Percentiles rank a stretch among this genome's conserved stretches.
Evolutionary conservation across 2,113 vertebrate genomes (phyloP).

Genomic region (Limanda limanda): DNA sequence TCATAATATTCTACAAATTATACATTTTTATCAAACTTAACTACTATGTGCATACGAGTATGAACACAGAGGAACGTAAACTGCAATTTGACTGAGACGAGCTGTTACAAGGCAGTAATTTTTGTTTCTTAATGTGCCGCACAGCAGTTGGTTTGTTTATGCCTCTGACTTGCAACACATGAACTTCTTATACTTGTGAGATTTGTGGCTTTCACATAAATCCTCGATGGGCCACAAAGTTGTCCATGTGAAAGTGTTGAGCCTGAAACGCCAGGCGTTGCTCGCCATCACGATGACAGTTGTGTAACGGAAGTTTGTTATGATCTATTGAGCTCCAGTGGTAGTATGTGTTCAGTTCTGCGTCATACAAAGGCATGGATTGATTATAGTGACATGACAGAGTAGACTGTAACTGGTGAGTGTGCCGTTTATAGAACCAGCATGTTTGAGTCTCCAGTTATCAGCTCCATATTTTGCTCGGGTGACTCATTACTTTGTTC

Average conservation of each 20-base stretch:
- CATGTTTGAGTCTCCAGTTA: not conserved
- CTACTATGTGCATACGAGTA: not conserved
- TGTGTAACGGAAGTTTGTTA: not conserved
- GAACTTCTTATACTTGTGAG: constrained; percentile 19
- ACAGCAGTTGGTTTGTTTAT: not conserved
- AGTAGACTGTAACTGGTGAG: not conserved
- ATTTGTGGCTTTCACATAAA: constrained; percentile 26
- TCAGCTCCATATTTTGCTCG: not conserved
- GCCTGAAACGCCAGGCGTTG: not conserved
- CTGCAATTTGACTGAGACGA: not conserved
- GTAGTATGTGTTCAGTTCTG: not conserved
- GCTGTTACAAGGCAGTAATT: not conserved
- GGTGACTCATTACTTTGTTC: not conserved
- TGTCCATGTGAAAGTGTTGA: not conserved
- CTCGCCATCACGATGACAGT: not conserved
- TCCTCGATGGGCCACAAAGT: not conserved
- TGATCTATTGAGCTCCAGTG: not conserved
- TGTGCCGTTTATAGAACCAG: not conserved
- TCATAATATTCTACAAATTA: too few species aligned
- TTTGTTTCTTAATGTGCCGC: not conserved
- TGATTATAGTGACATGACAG: not conserved
- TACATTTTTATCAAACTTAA: too few species aligned
- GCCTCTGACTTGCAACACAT: not conserved
- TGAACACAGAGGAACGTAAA: not conserved
- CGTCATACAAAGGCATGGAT: not conserved